phyloP scores from a whole-genome alignment of 2,888 invertebrate species.

The Tanytarsus gracilentus region DNA sequence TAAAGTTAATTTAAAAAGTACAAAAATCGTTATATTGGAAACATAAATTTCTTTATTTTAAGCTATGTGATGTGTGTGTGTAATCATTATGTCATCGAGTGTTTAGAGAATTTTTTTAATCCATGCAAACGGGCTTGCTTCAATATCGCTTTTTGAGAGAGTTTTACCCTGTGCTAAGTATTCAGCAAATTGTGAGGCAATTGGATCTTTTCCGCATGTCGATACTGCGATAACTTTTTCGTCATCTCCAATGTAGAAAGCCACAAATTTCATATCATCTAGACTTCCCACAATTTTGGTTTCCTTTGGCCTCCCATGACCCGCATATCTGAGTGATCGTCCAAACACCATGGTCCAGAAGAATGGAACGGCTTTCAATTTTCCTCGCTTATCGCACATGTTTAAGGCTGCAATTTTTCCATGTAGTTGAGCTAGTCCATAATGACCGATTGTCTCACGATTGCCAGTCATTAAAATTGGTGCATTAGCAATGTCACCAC shows the following conservation, averaged over 20 bases:
- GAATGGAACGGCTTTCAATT: conserved; percentile 69
- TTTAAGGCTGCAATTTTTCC: conserved; percentile 79
- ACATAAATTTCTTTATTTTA: too few relatives aligned
- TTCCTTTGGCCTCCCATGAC: conserved; percentile 64
- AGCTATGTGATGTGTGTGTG: too few relatives aligned
- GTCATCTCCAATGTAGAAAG: conserved; percentile 62
- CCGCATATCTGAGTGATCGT: conserved; percentile 74
- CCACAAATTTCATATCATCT: conserved; percentile 64
- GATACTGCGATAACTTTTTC: conserved; percentile 70
- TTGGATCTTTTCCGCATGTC: conserved; percentile 74
- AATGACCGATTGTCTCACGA: conserved; percentile 75
- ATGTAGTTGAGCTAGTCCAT: conserved; percentile 85
- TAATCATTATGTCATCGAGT: too few relatives aligned
- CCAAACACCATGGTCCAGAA: conserved; percentile 91
- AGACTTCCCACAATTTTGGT: conserved; percentile 73
- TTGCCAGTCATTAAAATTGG: conserved; percentile 60
- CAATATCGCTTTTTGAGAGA: conserved; percentile 55
- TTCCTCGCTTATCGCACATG: conserved; percentile 61
- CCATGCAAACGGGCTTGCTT: conserved; percentile 57
- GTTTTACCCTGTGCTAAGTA: conserved; percentile 54
- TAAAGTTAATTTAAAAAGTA: too few relatives aligned
- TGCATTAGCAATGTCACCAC: conserved; percentile 86
- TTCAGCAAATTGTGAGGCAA: conserved; percentile 82
- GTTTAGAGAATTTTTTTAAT: conserved; percentile 39
- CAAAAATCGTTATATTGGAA: too few relatives aligned